Conservation (phyloP, 2,113 vertebrate genomes). For the Passerina amoena region DNA sequence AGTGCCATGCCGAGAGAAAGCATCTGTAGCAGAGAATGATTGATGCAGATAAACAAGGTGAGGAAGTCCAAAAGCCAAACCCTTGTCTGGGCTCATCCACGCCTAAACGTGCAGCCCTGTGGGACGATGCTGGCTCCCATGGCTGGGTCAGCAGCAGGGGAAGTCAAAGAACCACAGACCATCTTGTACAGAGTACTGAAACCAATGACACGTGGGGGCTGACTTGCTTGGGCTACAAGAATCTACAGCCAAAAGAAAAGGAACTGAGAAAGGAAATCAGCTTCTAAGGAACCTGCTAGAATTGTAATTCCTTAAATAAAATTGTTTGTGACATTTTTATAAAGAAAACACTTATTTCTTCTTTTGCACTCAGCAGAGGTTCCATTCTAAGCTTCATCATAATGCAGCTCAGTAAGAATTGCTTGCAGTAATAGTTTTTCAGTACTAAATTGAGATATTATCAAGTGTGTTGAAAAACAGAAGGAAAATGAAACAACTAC, state of each 20-base stretch:
- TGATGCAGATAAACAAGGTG: neutral
- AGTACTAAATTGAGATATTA: neutral
- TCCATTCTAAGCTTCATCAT: neutral
- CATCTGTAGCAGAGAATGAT: neutral
- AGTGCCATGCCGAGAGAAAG: rapidly evolving
- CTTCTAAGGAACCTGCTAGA: neutral
- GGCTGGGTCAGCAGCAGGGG: neutral
- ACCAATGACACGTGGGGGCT: rapidly evolving
- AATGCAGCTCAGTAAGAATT: neutral
- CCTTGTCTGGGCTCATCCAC: neutral
- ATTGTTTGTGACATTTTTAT: neutral
- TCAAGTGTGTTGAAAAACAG: neutral
- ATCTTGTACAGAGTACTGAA: neutral
- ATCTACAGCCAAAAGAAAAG: neutral
- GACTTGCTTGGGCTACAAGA: neutral
- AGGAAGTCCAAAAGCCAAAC: neutral
- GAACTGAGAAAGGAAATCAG: neutral
- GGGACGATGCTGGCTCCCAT: rapidly evolving
- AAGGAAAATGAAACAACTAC: neutral
- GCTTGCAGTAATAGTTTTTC: neutral
- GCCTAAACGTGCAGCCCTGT: neutral
- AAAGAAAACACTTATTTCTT: neutral
- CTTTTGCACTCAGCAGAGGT: neutral
- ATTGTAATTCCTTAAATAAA: neutral
- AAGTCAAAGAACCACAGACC: neutral